These are phyloP conservation scores for Micrastur ruficollis DNA, from an alignment of 2,797 vertebrate genomes.

Conservation along the genomic window DNA sequence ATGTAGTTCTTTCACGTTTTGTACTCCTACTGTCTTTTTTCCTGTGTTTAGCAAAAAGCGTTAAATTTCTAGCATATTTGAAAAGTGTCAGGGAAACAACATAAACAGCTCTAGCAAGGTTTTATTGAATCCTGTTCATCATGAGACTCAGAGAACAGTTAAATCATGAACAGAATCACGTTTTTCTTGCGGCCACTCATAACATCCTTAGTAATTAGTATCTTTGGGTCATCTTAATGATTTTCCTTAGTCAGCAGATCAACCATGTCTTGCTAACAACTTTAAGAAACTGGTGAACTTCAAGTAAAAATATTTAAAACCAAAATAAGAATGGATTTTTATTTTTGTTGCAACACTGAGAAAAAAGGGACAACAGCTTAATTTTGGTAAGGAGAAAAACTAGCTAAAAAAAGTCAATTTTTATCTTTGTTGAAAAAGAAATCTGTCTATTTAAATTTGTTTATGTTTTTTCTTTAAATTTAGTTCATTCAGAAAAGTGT, in stretches of 20 bases:
- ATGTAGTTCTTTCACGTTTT: not conserved
- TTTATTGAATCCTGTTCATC: not conserved
- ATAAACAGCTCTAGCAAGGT: not conserved
- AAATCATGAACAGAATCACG: not conserved
- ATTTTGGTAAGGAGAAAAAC: not conserved
- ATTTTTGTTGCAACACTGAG: not conserved
- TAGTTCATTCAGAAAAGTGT: not conserved
- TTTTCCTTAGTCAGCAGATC: not conserved
- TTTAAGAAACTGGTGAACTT: not conserved
- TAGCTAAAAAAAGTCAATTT: not conserved
- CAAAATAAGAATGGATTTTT: not conserved
- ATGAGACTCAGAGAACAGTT: not conserved
- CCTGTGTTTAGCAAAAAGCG: not conserved
- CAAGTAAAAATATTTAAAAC: not conserved
- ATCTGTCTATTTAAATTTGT: not conserved
- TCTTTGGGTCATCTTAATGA: not conserved
- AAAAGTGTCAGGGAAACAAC: not conserved
- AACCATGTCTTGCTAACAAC: not conserved
- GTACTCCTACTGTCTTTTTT: not conserved
- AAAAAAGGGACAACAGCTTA: not conserved
- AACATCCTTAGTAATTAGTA: not conserved
- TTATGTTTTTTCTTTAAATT: not conserved
- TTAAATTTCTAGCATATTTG: not conserved
- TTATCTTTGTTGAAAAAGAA: not conserved
- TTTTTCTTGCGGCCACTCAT: not conserved